Evolutionary conservation across 2,113 vertebrate genomes (phyloP), one percentile per base, ranked within the genome.

Genomic region (Ranitomeya imitator): DNA sequence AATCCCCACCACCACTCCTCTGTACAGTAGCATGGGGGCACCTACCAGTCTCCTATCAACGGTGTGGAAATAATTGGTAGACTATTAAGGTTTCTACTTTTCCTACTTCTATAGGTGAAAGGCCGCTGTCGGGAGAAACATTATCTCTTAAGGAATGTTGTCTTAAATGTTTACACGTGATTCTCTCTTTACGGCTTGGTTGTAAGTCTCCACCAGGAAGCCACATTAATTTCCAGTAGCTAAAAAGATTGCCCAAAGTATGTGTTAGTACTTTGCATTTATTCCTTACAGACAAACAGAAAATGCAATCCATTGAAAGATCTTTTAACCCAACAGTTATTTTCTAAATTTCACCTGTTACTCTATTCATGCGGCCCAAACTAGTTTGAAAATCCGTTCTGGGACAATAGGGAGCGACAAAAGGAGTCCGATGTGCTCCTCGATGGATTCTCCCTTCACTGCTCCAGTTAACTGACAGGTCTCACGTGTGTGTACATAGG

Each of bases 151-250:
- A 71, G 31, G 65, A 67, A 67, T 67, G 19, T 67, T n/a, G 2
- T 67, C 65, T 67, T 26, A 71, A 71, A 71, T 71, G 23, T 71
- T 71, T 71, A 14, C 67, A 71, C 31, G n/a, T 71, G 67, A 71
- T 31, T 26, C 11, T 21, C 13, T 15, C 9, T 60, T 14, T 14
- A 60, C 11, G 59, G 59, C 59, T 31, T 60, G 59, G 10, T 67
- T 67, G 65, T 67, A 67, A n/a, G 11, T 67, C 9, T 67, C n/a
- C n/a, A 2, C 65, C 21, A 23, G 65, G 65, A 21, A 67, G n/a
- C 9, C n/a, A 67, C 65, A 67, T 21, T 63, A 67, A 23, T 67
- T 67, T 67, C 19, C 15, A 67, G 65, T 23, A 23, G 65, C n/a
- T 67, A n/a, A 23, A 23, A 67, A 23, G 21, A 31, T 9, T 7